Base-by-base conservation (phyloP, 2,113 vertebrate genomes). In the Sapajus apella region DNA sequence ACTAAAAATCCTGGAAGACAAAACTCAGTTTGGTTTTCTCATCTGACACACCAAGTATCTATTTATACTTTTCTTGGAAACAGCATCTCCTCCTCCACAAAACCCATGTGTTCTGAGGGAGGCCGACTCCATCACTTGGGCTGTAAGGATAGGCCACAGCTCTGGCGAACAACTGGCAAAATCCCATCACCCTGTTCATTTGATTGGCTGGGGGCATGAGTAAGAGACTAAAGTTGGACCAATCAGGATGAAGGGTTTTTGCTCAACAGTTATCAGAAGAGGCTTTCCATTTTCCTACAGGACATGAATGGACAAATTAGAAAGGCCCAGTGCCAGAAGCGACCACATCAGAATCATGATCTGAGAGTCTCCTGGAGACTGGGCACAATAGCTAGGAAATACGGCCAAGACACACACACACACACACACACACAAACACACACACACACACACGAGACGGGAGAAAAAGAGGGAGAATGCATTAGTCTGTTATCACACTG, bases 1-100 rank as follows among this genome's bases (percentile, higher is more conserved):
- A 56, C 20, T 68, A n/a, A 96, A 97, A 97, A 86, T 27, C 86
- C 64, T 81, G 13, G 27, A 50, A 72, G 40, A 91, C 8, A 82
- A 75, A 68, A 76, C 52, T 92, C 64, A 43, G 9, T 64, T 77
- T 3, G 16, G 50, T 88, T 94, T 85, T 87, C 55, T 94, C 23
- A 18, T 20, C n/a, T 50, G 14, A 66, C 11, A 72, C 35, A 93
- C 14, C 23, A 43, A 58, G 7, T 6, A 25, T 40, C 10, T 64
- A 43, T 64, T 95, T 66, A 25, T 25, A 72, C 9, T 83, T 90
- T 27, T 79, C 43, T 77, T 92, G 17, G 18, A 64, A 76, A 83
- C 3, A 55, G n/a, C 8, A 72, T 23, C 27, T 93, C 80, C 18
- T 37, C 16, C 37, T 17, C 23, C 35, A 72, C 0, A 50, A 64